phyloP scores from a whole-genome alignment of 2,113 vertebrate species.

The Eptesicus fuscus region DNA sequence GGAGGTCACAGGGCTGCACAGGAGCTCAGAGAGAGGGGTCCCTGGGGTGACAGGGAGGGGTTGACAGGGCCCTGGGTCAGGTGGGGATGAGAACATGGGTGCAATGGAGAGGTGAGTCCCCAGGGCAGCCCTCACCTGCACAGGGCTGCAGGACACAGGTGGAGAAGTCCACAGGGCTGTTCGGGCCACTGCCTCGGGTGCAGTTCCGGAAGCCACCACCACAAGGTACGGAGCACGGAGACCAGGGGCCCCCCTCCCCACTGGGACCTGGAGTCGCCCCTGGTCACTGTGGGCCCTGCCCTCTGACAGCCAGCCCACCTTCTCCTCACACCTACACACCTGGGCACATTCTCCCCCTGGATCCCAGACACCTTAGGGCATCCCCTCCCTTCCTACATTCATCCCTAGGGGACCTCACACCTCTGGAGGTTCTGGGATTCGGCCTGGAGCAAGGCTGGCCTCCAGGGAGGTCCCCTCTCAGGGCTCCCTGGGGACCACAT shows the following conservation, averaged over 20 bases:
- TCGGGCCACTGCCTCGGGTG: conserved; percentile 76
- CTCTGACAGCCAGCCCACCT: neutral
- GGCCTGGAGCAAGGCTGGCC: neutral
- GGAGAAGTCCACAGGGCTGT: conserved; percentile 84
- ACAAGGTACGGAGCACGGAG: conserved; percentile 88
- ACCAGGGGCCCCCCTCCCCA: conserved; percentile 87
- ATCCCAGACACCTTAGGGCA: neutral
- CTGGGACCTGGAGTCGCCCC: conserved; percentile 49
- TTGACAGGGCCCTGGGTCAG: neutral
- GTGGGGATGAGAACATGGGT: neutral
- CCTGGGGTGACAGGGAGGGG: neutral
- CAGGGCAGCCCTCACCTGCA: conserved; percentile 81
- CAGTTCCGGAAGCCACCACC: conserved; percentile 89
- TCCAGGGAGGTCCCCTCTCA: neutral
- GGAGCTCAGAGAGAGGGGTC: neutral
- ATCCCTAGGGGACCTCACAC: rapidly evolving
- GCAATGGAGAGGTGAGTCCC: neutral
- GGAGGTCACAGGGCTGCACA: neutral
- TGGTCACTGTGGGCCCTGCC: neutral
- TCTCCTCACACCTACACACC: neutral
- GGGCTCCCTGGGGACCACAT: too few species aligned
- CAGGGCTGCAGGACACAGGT: conserved; percentile 89
- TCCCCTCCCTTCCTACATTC: neutral
- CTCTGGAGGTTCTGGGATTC: neutral
- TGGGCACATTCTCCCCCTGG: rapidly evolving